Evolutionary conservation across 2,113 vertebrate genomes (phyloP), one percentile per base, ranked within the genome.

Genomic region (Tragelaphus imberbis): DNA sequence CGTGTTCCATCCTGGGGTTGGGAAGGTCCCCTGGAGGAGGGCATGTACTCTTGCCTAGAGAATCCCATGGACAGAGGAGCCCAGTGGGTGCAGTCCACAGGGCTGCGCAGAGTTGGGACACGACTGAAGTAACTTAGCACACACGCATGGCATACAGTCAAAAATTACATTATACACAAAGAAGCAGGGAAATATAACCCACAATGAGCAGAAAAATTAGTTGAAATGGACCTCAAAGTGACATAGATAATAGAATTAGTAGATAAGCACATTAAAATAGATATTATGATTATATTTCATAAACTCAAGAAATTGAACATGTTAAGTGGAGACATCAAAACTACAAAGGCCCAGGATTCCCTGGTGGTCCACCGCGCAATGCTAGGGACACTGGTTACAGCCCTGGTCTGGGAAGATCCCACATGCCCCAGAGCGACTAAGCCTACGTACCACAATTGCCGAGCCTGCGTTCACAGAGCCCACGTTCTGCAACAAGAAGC

Each of bases 21-120:
- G 12, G 71, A 77, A 15, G 71, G 40, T 77, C 12, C 40, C 23
- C 40, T 7, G 6, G 40, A 77, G 71, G 3, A 27, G 40, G 40
- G 40, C 71, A 77, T 27, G 71, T 7, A 7, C 12, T 8, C 6
- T 77, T 27, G 71, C 6, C 40, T 44, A 7, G 71, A 77, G 23
- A 77, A 44, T 44, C 71, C 40, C 40, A 44, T 15, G 40, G 12
- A 77, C 40, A 77, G 23, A 27, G 71, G 3, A 2, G 23, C 40
- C 71, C 40, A 44, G 71, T 3, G 0, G 71, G 71, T 44, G 23
- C 71, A 77, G 71, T 77, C 71, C 40, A 77, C 6, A 77, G 40
- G 12, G 40, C 0, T 27, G 23, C 0, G 0, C 23, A 77, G 11
- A 75, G 36, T 7, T 44, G 36, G 40, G 40, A 77, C 71, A 77